Percentiles rank a stretch among this genome's conserved stretches.
Evolutionary conservation across 2,113 vertebrate genomes (phyloP).

Genomic region (Tringa solitaria): DNA sequence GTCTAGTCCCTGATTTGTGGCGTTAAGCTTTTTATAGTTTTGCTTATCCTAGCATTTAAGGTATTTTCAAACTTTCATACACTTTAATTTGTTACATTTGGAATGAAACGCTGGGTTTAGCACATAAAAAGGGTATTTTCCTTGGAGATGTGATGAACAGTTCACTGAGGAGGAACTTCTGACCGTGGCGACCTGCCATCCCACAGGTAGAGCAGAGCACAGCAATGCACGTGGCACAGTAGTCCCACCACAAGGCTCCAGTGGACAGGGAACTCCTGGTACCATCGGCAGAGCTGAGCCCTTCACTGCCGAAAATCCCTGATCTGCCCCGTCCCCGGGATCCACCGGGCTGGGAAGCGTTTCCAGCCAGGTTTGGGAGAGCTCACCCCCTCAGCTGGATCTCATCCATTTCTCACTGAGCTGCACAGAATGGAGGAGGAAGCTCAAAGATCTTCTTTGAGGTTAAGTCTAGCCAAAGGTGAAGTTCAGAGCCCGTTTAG

Average conservation of each 20-base stretch:
- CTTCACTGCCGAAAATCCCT: not conserved
- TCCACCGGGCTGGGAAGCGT: not conserved
- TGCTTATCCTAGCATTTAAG: slow-evolving; percentile 65
- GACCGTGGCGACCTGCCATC: not conserved
- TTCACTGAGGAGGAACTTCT: slow-evolving; percentile 37
- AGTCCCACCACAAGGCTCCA: not conserved
- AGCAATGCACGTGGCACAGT: not conserved
- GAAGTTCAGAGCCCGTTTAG: not conserved
- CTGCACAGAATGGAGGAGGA: not conserved
- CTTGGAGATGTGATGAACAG: slow-evolving; percentile 48
- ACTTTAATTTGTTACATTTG: slow-evolving; percentile 71
- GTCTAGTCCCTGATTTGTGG: slow-evolving; percentile 18
- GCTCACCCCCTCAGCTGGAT: not conserved
- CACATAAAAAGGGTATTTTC: slow-evolving; percentile 55
- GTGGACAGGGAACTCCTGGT: fast-evolving
- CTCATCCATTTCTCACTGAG: not conserved
- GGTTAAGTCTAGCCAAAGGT: not conserved
- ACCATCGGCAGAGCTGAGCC: not conserved
- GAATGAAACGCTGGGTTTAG: slow-evolving; percentile 26
- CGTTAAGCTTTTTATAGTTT: slow-evolving; percentile 52
- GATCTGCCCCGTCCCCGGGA: fast-evolving
- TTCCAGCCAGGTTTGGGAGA: not conserved
- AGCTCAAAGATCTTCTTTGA: not conserved
- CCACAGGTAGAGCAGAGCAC: slow-evolving; percentile 27
- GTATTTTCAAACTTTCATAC: slow-evolving; percentile 53